These are phyloP conservation scores for Scolopax mira DNA, from an alignment of 2,113 vertebrate species.

Conservation along the genomic window DNA sequence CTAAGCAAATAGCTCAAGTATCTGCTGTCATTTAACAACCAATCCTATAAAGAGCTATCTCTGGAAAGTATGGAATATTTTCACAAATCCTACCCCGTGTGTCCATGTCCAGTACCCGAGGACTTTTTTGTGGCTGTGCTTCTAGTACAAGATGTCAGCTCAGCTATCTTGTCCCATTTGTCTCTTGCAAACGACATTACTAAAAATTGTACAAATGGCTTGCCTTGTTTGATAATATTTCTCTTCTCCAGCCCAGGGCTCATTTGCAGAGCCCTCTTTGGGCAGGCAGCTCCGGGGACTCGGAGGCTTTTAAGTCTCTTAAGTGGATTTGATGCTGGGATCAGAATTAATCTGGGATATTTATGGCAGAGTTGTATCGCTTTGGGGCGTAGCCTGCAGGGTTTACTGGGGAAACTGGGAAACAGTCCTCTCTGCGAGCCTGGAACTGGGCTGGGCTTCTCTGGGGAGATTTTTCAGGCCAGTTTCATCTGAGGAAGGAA, in stretches of 20 bases:
- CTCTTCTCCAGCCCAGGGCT: conserved; percentile 29
- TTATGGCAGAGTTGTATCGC: conserved; percentile 70
- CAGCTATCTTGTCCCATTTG: conserved; percentile 28
- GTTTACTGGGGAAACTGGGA: conserved; percentile 22
- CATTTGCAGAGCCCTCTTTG: conserved; percentile 20
- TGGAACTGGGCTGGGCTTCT: not conserved
- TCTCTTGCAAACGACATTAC: conserved; percentile 23
- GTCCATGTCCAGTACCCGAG: not conserved
- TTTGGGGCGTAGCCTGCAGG: conserved; percentile 26
- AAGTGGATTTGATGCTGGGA: conserved; percentile 75
- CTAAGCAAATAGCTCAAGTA: not conserved
- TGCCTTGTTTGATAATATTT: conserved; percentile 34
- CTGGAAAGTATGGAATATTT: not conserved
- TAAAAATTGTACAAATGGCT: conserved; percentile 54
- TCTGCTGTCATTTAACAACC: not conserved
- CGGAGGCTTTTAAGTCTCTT: conserved; percentile 66
- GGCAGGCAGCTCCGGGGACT: conserved; percentile 49
- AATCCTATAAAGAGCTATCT: not conserved
- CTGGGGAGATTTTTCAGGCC: not conserved
- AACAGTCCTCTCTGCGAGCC: not conserved
- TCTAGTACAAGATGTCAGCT: not conserved
- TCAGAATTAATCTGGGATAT: conserved; percentile 76
- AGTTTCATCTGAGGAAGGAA: not conserved
- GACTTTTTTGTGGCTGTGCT: not conserved
- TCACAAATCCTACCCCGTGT: not conserved